A percentile compares a stretch with the other conserved stretches of the same genome.
Evolutionary conservation across 1,140 invertebrate species (phyloP).

Genomic region (Zaprionus capensis): DNA sequence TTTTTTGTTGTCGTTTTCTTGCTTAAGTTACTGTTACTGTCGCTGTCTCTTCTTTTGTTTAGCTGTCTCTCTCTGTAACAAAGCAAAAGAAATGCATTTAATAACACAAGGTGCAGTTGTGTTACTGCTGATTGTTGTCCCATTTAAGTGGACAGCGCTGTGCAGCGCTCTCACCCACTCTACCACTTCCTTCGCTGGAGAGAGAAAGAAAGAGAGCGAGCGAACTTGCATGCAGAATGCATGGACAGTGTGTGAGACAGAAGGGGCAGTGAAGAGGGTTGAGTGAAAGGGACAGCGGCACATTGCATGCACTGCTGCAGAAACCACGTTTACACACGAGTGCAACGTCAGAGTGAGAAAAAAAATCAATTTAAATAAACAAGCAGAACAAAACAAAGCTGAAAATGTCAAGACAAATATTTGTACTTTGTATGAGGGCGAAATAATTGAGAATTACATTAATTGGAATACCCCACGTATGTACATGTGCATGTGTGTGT

Average conservation of each 20-base stretch:
- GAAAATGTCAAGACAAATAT: slow-evolving; percentile 17
- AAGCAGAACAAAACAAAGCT: slow-evolving; percentile 50
- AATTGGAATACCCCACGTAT: slow-evolving; percentile 18
- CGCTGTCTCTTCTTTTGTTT: slow-evolving; percentile 22
- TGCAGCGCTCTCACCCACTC: not conserved
- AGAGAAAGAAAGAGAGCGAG: not conserved
- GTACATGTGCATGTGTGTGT: not conserved
- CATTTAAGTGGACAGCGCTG: slow-evolving; percentile 42
- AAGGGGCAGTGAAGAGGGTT: slow-evolving; percentile 3
- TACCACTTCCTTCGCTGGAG: not conserved
- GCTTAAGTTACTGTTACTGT: slow-evolving; percentile 8
- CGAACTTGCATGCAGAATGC: not conserved
- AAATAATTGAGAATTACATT: slow-evolving; percentile 27
- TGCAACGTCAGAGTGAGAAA: slow-evolving; percentile 33
- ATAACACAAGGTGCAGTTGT: not conserved
- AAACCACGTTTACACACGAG: slow-evolving; percentile 44
- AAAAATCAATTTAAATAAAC: slow-evolving; percentile 74
- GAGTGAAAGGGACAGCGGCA: slow-evolving; percentile 5
- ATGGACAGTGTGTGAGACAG: not conserved
- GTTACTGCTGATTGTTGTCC: slow-evolving; percentile 23
- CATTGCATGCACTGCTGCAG: slow-evolving; percentile 39
- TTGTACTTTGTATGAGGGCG: slow-evolving; percentile 19
- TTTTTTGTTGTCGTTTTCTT: not conserved
- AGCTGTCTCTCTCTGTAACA: slow-evolving; percentile 27
- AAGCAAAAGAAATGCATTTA: not conserved